phyloP scores from a whole-genome alignment of 2,888 invertebrate genomes.

The Drosophila kanekoi region DNA sequence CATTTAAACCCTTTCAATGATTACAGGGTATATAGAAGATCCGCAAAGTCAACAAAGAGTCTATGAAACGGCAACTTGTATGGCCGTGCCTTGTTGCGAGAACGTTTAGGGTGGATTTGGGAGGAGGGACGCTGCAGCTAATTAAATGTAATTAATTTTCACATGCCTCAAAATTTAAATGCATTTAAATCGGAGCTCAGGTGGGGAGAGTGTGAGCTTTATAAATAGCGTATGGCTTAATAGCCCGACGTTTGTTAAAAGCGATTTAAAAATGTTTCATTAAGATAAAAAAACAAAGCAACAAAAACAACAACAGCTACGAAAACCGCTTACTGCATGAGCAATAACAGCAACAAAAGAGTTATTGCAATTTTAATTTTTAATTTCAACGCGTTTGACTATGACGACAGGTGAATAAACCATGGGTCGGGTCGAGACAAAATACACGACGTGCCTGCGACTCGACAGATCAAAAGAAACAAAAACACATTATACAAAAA shows the following conservation, averaged over 20 bases:
- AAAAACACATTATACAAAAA: conserved; percentile 17
- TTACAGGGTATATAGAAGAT: conserved; percentile 15
- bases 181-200: conserved; percentile 74
- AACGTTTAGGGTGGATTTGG: neutral
- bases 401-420: conserved; percentile 79
- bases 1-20: neutral
- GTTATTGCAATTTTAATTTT: conserved; percentile 79
- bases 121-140: conserved; percentile 35
- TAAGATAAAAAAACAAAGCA: conserved; percentile 66
- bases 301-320: conserved; percentile 23
- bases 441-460: neutral
- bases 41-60: conserved; percentile 20
- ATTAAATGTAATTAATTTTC: conserved; percentile 82
- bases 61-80: conserved; percentile 64
- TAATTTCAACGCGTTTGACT: conserved; percentile 56
- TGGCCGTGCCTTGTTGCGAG: conserved; percentile 14
- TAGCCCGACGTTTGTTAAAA: conserved; percentile 69
- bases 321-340: conserved; percentile 20
- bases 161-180: conserved; percentile 75
- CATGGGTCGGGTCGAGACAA: conserved; percentile 51
- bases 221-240: conserved; percentile 69
- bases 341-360: conserved; percentile 40
- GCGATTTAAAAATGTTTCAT: conserved; percentile 78
- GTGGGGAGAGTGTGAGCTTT: conserved; percentile 72
- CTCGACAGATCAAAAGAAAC: neutral